phyloP scores from a whole-genome alignment of 2,888 invertebrate genomes.

The Limnephilus lunatus region DNA sequence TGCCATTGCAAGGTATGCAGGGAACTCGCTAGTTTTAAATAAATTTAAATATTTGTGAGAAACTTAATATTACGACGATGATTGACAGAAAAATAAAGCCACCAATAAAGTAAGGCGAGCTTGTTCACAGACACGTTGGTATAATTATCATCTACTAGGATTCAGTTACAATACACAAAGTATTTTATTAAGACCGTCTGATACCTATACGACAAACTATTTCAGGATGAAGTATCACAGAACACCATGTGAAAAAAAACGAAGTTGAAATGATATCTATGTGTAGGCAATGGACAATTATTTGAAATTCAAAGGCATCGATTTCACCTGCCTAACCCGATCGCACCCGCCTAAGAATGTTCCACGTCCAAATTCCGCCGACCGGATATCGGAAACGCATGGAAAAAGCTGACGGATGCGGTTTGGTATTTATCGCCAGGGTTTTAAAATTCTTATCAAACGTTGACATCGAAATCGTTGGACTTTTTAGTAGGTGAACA shows the following conservation, averaged over 20 bases:
- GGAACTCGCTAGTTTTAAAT: too few relatives aligned
- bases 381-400: slow-evolving; percentile 33
- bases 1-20: too few relatives aligned
- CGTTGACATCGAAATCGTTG: background rate
- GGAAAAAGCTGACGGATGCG: slow-evolving; percentile 11
- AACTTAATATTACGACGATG: background rate
- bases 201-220: background rate
- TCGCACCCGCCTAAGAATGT: background rate
- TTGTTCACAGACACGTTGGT: background rate
- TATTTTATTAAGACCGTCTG: background rate
- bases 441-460: background rate
- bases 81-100: background rate
- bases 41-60: too few relatives aligned
- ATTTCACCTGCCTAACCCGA: slow-evolving; percentile 23
- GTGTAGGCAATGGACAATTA: background rate
- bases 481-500: background rate
- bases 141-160: background rate
- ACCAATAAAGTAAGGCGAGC: background rate
- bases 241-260: background rate
- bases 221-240: background rate
- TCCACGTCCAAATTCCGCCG: background rate
- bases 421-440: slow-evolving; percentile 14
- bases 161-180: background rate
- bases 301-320: background rate
- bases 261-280: background rate